Percentiles rank a stretch among this genome's conserved stretches.
Evolutionary conservation across 2,113 vertebrate species (phyloP).

Genomic region (Urocolius indicus): DNA sequence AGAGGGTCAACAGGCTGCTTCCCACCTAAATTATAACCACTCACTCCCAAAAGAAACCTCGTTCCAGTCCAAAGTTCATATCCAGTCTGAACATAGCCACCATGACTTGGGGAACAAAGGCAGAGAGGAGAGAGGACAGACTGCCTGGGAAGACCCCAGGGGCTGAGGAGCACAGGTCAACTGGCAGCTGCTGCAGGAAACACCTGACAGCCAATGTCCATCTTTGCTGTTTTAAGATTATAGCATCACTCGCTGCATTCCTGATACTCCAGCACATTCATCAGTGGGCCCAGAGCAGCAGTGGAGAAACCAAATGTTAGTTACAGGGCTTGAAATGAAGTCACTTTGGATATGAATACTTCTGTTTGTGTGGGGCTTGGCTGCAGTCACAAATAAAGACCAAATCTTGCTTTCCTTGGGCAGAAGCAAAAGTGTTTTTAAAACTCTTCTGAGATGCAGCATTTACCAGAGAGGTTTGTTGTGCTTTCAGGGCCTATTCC

Average conservation of each 20-base stretch:
- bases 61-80: background rate
- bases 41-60: background rate
- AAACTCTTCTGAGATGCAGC: background rate
- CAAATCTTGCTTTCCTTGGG: background rate
- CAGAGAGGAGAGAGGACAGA: background rate
- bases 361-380: background rate
- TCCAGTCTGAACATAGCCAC: background rate
- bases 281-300: background rate
- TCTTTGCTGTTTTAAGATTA: background rate
- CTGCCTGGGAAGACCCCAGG: rapidly evolving
- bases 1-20: background rate
- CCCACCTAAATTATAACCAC: background rate
- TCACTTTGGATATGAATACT: background rate
- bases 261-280: rapidly evolving
- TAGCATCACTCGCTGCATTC: rapidly evolving
- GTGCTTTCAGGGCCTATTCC: background rate
- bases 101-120: background rate
- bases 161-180: rapidly evolving
- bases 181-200: background rate
- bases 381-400: background rate
- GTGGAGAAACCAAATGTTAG: background rate
- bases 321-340: background rate
- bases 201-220: background rate
- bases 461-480: slow-evolving; percentile 18
- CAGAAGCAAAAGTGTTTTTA: slow-evolving; percentile 1